Conservation (phyloP, 2,113 vertebrate species). For the Chiloscyllium plagiosum region DNA sequence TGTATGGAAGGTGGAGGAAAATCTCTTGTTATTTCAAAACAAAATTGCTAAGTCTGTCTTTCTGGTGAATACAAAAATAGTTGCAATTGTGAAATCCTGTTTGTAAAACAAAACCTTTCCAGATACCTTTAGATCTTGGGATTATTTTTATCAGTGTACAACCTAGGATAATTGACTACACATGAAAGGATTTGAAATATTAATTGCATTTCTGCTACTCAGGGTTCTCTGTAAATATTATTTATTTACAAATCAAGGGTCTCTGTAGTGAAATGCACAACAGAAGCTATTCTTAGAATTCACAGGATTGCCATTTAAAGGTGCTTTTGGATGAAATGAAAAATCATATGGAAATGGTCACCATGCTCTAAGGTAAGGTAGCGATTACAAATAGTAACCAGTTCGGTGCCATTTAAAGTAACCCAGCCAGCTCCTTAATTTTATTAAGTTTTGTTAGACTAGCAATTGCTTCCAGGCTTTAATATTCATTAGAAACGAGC, state of each 20-base stretch:
- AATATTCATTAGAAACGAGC: not conserved
- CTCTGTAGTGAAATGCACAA: slow-evolving; percentile 82
- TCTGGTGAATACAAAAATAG: not conserved
- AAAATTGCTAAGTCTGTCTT: not conserved
- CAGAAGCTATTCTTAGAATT: slow-evolving; percentile 94
- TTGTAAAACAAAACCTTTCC: not conserved
- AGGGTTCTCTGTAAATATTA: slow-evolving; percentile 47
- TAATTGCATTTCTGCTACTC: slow-evolving; percentile 59
- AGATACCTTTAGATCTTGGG: not conserved
- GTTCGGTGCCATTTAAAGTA: not conserved
- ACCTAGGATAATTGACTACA: not conserved
- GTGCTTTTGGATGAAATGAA: slow-evolving; percentile 71
- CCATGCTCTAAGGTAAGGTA: slow-evolving; percentile 83
- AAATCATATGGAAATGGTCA: slow-evolving; percentile 70
- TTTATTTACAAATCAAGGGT: slow-evolving; percentile 37
- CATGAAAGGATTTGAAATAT: slow-evolving; percentile 42
- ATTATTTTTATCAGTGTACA: not conserved
- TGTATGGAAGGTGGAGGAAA: not conserved
- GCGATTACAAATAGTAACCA: slow-evolving; percentile 53
- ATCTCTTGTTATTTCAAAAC: not conserved
- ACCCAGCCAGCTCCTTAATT: not conserved
- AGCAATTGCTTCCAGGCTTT: not conserved
- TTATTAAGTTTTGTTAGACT: not conserved
- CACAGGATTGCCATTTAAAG: slow-evolving; percentile 78
- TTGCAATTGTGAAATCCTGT: not conserved